Base-by-base conservation (phyloP, 2,888 invertebrate genomes). In the Drosophila incognita region DNA sequence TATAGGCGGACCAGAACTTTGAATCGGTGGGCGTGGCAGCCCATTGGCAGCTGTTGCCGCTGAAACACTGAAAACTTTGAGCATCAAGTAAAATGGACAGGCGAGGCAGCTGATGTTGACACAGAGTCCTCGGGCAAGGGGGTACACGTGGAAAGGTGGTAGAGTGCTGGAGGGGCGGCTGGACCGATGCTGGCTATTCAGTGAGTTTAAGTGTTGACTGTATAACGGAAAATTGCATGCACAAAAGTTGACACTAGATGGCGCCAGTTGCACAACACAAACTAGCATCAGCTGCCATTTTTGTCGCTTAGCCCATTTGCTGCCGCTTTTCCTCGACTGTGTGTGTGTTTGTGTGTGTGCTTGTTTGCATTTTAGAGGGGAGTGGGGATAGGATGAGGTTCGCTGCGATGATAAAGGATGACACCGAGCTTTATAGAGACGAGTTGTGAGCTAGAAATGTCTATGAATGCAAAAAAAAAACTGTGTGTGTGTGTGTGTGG, bases 41-140 rank as follows among this genome's bases (percentile, higher is more conserved):
- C 60, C 65, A 71, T 60, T 60, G 74, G 78, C 88, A 88, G 83
- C 88, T 88, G 90, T 61, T 78, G 79, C 83, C 74, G 60, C 63
- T 11, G 54, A 27, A 54, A 64, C 58, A 38, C 27, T 40, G 49
- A 64, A 89, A 87, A 87, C 75, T 87, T 87, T 68, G 76, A 57
- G 74, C 79, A 81, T 87, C 82, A 79, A 89, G 87, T 83, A 82
- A 69, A 86, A 75, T 79, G 82, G 82, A 79, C 79, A 74, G 29
- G 8, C 36, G 49, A 15, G 60, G 74, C 87, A 88, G 78, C 89
- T 88, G 90, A 71, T 88, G 82, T 80, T 88, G 89, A 77, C 87
- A 81, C 40, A 31, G 31, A 21, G 29, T 38, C 4, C 27, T 8
- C 15, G 69, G 66, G 48, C 61, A 38, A 33, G 7, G 13, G 21